Conservation (phyloP, 92 coral and sea anemone species). For the Parazoanthus atlanticus region DNA sequence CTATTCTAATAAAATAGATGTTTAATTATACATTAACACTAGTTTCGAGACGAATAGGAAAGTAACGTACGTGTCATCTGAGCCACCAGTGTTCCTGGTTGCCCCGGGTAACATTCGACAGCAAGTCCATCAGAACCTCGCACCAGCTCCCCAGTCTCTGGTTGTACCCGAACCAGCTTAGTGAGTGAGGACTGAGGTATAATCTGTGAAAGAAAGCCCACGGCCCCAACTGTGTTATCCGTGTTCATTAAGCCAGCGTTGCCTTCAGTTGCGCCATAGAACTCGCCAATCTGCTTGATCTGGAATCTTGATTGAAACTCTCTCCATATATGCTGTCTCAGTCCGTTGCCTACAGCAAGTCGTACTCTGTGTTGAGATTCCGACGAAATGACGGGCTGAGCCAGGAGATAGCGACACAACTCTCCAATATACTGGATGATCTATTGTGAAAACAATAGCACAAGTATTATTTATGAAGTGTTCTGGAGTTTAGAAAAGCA, state of each 20-base stretch:
- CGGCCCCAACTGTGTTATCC: conserved; percentile 75
- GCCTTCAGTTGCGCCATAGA: conserved; percentile 91
- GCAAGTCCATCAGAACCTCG: conserved; percentile 90
- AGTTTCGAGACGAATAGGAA: neutral
- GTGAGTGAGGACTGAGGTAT: conserved; percentile 64
- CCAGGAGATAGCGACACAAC: conserved; percentile 90
- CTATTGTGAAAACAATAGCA: conserved; percentile 44
- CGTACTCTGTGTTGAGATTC: conserved; percentile 80
- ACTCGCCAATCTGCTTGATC: conserved; percentile 80
- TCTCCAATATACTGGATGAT: conserved; percentile 90
- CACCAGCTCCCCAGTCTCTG: conserved; percentile 75
- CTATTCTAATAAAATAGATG: neutral
- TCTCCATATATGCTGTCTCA: conserved; percentile 84
- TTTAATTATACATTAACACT: neutral
- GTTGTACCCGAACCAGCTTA: conserved; percentile 72
- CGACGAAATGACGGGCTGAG: conserved; percentile 78
- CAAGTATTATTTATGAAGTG: neutral
- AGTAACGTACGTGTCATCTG: conserved; percentile 44
- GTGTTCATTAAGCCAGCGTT: conserved; percentile 75
- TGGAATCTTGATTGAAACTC: conserved; percentile 89
- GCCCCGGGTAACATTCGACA: conserved; percentile 76
- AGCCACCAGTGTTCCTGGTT: conserved; percentile 84
- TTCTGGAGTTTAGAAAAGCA: neutral
- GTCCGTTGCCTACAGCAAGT: conserved; percentile 86
- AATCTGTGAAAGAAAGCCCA: conserved; percentile 72